Conservation (phyloP, 1,140 invertebrate species). For the Chironomus tepperi region DNA sequence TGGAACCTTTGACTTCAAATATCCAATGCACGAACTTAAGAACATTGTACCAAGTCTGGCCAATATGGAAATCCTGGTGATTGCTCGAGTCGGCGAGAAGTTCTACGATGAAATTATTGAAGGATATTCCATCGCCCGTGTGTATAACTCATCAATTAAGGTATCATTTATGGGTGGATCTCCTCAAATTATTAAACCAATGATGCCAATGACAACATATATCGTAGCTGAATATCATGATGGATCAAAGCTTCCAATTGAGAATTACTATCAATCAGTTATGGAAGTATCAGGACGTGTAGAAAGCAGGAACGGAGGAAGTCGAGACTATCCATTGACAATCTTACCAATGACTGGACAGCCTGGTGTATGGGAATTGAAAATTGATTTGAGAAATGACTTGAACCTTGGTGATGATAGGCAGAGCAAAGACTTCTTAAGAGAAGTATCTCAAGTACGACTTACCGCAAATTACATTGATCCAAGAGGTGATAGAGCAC, state of each 20-base stretch:
- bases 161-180: constrained; percentile 79
- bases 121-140: constrained; percentile 76
- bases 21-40: constrained; percentile 70
- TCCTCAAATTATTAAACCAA: constrained; percentile 88
- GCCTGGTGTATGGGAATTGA: constrained; percentile 63
- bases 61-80: constrained; percentile 77
- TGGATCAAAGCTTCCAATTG: constrained; percentile 53
- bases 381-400: constrained; percentile 57
- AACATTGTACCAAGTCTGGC: constrained; percentile 56
- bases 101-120: constrained; percentile 79
- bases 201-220: constrained; percentile 63
- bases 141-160: constrained; percentile 76
- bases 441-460: constrained; percentile 55
- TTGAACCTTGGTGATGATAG: constrained; percentile 44
- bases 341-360: constrained; percentile 49
- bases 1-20: constrained; percentile 76
- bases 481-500: constrained; percentile 51
- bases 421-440: constrained; percentile 50
- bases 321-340: constrained; percentile 45
- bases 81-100: constrained; percentile 79
- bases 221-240: constrained; percentile 69
- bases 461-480: constrained; percentile 63
- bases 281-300: constrained; percentile 53
- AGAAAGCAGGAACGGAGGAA: constrained; percentile 46
- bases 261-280: constrained; percentile 46